Conservation (phyloP, 2,888 invertebrate species). For the Barypeithes pellucidus region DNA sequence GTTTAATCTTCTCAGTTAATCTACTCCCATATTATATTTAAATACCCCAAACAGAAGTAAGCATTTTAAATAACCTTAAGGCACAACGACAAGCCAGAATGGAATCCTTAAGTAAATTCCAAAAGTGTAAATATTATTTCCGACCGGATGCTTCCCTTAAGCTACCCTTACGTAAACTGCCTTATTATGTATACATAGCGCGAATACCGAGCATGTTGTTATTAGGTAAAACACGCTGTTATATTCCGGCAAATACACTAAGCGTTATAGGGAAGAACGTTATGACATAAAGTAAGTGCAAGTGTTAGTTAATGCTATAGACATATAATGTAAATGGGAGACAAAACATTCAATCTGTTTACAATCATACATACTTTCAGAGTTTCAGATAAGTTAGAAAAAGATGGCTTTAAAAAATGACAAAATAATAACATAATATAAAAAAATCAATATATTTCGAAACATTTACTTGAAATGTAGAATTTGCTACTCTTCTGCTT, state of each 20-base stretch:
- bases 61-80: not conserved
- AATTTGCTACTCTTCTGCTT: too few relatives aligned
- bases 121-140: conserved; percentile 24
- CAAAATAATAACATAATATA: too few relatives aligned
- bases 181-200: conserved; percentile 24
- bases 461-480: too few relatives aligned
- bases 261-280: not conserved
- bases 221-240: conserved; percentile 22
- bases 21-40: not conserved
- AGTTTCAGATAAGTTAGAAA: too few relatives aligned
- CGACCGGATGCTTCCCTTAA: conserved; percentile 23
- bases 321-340: too few relatives aligned
- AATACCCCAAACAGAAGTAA: conserved; percentile 7
- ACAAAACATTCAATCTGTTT: too few relatives aligned
- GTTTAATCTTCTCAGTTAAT: not conserved
- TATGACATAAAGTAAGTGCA: not conserved
- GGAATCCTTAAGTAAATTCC: conserved; percentile 12
- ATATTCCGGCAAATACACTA: not conserved
- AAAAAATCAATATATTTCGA: too few relatives aligned
- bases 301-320: too few relatives aligned
- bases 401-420: too few relatives aligned
- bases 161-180: conserved; percentile 24
- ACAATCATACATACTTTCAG: too few relatives aligned
- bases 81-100: conserved; percentile 18
- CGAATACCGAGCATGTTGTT: conserved; percentile 21